phyloP scores from a whole-genome alignment of 2,113 vertebrate species.

The Dolichotis patagonum region DNA sequence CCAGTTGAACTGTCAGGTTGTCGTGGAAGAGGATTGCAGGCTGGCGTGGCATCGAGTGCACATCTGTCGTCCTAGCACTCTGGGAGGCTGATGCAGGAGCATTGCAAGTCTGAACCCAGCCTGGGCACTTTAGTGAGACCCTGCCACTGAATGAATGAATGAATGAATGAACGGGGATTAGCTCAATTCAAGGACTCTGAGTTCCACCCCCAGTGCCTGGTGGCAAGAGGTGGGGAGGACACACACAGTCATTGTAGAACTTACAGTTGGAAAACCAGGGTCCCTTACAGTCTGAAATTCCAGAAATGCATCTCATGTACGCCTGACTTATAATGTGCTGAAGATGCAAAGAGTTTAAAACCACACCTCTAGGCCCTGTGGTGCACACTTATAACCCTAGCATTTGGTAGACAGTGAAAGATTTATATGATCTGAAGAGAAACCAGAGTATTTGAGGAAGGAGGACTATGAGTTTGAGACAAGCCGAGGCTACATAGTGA shows the following conservation, averaged over 20 bases:
- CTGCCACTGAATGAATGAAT: neutral
- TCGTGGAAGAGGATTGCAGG: neutral
- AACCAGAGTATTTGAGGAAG: neutral
- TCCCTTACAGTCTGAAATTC: neutral
- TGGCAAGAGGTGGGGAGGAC: neutral
- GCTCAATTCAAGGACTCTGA: neutral
- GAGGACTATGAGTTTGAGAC: neutral
- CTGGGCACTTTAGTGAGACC: neutral
- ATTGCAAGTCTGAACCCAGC: neutral
- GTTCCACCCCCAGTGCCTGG: neutral
- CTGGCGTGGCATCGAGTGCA: neutral
- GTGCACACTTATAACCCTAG: neutral
- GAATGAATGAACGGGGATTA: neutral
- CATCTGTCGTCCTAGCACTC: neutral
- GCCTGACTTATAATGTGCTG: neutral
- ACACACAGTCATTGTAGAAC: neutral
- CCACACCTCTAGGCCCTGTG: neutral
- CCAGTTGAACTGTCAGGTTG: neutral
- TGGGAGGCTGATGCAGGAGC: neutral
- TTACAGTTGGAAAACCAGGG: neutral
- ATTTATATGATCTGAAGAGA: neutral
- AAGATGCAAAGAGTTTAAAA: neutral
- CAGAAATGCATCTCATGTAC: neutral
- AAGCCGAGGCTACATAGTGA: neutral
- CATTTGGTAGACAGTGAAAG: neutral